phyloP scores from a whole-genome alignment of 2,113 vertebrate species.

The Melanerpes formicivorus region DNA sequence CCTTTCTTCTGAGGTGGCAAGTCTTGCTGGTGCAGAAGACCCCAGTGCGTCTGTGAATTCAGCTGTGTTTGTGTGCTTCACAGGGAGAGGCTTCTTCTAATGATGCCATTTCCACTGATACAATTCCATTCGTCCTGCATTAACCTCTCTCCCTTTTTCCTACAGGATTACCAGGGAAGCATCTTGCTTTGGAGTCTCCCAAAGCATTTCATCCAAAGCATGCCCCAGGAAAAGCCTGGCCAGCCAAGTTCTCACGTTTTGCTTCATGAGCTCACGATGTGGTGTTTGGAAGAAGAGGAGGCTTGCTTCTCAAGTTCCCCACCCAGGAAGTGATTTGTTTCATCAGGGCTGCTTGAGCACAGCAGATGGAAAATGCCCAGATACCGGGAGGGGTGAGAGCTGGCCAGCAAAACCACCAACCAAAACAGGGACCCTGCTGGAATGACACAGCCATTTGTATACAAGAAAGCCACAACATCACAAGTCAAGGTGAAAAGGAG shows the following conservation, averaged over 20 bases:
- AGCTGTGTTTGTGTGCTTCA: constrained; percentile 29
- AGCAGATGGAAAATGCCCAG: neutral
- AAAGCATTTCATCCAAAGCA: neutral
- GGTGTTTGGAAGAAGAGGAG: neutral
- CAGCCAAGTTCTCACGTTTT: neutral
- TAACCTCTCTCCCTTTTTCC: neutral
- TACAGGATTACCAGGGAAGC: neutral
- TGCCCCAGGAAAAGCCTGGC: neutral
- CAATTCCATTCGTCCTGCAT: neutral
- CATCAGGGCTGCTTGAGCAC: neutral
- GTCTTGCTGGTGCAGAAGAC: constrained; percentile 29
- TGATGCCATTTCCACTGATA: constrained; percentile 28
- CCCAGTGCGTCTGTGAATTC: constrained; percentile 43
- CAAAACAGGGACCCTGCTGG: neutral
- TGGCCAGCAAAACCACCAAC: neutral
- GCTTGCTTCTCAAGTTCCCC: neutral
- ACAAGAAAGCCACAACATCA: neutral
- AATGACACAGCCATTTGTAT: neutral
- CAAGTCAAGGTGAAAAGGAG: neutral
- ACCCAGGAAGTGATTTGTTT: neutral
- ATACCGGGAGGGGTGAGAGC: neutral
- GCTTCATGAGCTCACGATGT: neutral
- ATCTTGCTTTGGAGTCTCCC: neutral
- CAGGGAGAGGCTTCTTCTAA: constrained; percentile 29
- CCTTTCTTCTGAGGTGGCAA: constrained; percentile 48